Conservation (phyloP, 1,140 invertebrate genomes). For the Ceratina calcarata region DNA sequence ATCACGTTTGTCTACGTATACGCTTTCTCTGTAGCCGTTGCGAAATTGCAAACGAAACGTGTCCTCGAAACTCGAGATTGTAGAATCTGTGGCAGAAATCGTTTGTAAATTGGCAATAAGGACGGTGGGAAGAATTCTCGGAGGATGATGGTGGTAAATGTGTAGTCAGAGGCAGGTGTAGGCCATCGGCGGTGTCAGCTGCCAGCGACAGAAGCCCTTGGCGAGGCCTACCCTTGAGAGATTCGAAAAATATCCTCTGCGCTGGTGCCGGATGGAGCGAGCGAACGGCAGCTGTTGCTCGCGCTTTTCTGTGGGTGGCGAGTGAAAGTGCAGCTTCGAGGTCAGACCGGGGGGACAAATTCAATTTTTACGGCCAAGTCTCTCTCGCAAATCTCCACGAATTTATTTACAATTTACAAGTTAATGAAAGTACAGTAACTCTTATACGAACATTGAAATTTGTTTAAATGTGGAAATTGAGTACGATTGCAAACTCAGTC, state of each 20-base stretch:
- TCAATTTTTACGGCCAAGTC: conserved; percentile 46
- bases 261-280: neutral
- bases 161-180: conserved; percentile 59
- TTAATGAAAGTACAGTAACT: too few species aligned
- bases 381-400: neutral
- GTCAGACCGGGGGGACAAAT: conserved; percentile 52
- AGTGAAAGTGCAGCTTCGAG: conserved; percentile 59
- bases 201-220: conserved; percentile 57
- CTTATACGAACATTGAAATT: neutral
- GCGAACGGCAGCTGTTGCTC: conserved; percentile 55
- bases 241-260: conserved; percentile 59
- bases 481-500: too few species aligned
- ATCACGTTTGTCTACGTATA: conserved; percentile 33
- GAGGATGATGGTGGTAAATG: conserved; percentile 43
- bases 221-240: conserved; percentile 57
- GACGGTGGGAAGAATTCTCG: conserved; percentile 7
- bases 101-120: too few species aligned
- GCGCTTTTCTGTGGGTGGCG: conserved; percentile 60
- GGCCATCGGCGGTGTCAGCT: conserved; percentile 60
- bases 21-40: neutral
- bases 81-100: neutral
- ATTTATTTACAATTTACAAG: too few species aligned
- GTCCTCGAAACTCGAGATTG: neutral
- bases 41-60: neutral
- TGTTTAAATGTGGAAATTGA: too few species aligned